phyloP scores from a whole-genome alignment of 2,797 vertebrate species.

The Scleropages formosus region DNA sequence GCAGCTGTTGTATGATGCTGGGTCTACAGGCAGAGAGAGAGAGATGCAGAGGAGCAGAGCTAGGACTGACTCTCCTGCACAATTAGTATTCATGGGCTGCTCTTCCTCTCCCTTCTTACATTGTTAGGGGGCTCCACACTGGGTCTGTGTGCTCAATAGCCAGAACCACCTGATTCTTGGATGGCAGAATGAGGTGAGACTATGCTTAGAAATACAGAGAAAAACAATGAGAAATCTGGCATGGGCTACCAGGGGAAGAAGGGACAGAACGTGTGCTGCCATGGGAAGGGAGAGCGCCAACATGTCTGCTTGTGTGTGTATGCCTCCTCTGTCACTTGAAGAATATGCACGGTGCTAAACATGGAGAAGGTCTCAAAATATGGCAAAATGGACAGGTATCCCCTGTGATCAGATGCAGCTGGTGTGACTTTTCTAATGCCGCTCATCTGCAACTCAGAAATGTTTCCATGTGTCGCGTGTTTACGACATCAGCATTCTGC shows the following conservation, averaged over 20 bases:
- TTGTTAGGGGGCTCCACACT: neutral
- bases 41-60: neutral
- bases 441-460: slow-evolving; percentile 30
- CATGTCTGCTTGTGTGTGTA: neutral
- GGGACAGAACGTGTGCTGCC: neutral
- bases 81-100: slow-evolving; percentile 19
- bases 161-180: slow-evolving; percentile 3
- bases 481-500: neutral
- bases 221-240: slow-evolving; percentile 18
- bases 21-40: neutral
- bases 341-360: neutral
- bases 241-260: slow-evolving; percentile 18
- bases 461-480: neutral
- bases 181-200: slow-evolving; percentile 24
- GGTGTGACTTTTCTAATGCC: neutral
- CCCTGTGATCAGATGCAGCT: no score
- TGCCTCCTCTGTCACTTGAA: neutral
- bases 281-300: slow-evolving; percentile 1
- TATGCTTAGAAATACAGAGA: slow-evolving; percentile 4
- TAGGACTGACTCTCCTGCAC: neutral
- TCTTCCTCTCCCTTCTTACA: neutral
- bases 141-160: neutral
- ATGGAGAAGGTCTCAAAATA: neutral
- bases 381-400: neutral
- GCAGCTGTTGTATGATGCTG: neutral